Evolutionary conservation across 2,113 vertebrate species (phyloP).

Genomic region (Pterophyllum scalare): DNA sequence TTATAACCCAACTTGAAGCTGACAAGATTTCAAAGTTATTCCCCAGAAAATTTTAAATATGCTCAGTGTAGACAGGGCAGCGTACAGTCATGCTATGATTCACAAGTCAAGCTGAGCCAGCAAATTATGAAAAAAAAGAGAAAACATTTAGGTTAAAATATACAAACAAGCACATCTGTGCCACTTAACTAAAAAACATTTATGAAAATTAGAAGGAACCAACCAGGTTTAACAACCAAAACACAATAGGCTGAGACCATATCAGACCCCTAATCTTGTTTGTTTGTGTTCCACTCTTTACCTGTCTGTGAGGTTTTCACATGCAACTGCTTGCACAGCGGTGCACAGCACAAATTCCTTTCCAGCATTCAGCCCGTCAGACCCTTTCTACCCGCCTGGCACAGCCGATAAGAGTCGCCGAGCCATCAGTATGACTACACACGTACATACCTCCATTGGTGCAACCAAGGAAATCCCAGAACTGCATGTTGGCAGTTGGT

Average conservation of each 20-base stretch:
- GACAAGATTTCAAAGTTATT: not conserved
- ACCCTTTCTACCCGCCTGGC: conserved; percentile 52
- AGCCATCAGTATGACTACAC: conserved; percentile 22
- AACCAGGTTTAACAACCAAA: conserved; percentile 45
- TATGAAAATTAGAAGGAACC: conserved; percentile 9
- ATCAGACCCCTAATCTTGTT: conserved; percentile 32
- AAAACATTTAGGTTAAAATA: not conserved
- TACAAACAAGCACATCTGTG: conserved; percentile 10
- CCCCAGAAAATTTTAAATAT: not conserved
- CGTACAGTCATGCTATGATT: not conserved
- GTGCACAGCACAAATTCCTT: conserved; percentile 74
- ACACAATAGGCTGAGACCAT: conserved; percentile 14
- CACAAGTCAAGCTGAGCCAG: not conserved
- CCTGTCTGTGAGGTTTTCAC: conserved; percentile 68
- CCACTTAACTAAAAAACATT: conserved; percentile 1
- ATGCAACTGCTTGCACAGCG: conserved; percentile 78
- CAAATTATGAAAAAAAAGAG: not conserved
- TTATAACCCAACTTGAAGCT: not conserved
- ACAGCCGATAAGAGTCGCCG: not conserved
- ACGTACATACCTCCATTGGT: conserved; percentile 72
- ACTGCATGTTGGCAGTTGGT: conserved; percentile 70
- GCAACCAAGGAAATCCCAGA: conserved; percentile 78
- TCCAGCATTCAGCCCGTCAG: conserved; percentile 67
- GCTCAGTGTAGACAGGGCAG: not conserved
- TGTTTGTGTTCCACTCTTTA: conserved; percentile 59